These are phyloP conservation scores for Thelaira solivaga DNA, from an alignment of 2,888 invertebrate species.

Conservation along the genomic window DNA sequence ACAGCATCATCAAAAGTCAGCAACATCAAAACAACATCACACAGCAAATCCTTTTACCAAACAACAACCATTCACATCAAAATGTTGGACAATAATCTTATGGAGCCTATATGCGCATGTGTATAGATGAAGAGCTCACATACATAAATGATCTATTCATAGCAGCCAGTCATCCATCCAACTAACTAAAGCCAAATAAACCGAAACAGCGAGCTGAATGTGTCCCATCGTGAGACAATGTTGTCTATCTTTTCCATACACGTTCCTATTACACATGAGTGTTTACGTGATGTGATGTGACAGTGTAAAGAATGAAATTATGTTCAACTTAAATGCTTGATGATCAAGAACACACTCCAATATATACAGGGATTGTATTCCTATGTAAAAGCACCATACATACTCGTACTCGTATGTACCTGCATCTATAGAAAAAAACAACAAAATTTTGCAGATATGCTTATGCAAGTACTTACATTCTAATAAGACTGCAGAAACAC, in stretches of 20 bases:
- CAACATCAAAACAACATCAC: constrained; percentile 11
- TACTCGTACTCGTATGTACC: neutral
- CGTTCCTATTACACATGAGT: constrained; percentile 52
- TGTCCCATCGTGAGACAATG: constrained; percentile 51
- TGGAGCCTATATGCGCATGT: constrained; percentile 1
- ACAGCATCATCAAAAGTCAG: constrained; percentile 10
- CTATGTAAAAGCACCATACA: neutral
- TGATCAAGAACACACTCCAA: constrained; percentile 37
- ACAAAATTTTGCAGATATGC: no score
- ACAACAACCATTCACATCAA: constrained; percentile 11
- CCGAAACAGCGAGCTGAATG: constrained; percentile 17
- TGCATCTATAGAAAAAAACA: neutral
- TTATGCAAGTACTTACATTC: neutral
- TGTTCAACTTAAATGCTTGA: constrained; percentile 55
- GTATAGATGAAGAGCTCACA: neutral
- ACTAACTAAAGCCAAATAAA: constrained; percentile 4
- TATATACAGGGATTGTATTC: no score
- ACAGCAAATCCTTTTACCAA: constrained; percentile 30
- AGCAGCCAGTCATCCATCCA: constrained; percentile 23
- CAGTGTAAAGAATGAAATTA: constrained; percentile 55
- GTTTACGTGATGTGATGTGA: constrained; percentile 60
- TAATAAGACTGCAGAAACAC: no score
- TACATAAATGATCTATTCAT: constrained; percentile 11
- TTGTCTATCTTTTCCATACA: constrained; percentile 30
- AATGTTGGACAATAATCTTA: constrained; percentile 28